phyloP scores from a whole-genome alignment of 2,797 vertebrate species.

The Zalophus californianus region DNA sequence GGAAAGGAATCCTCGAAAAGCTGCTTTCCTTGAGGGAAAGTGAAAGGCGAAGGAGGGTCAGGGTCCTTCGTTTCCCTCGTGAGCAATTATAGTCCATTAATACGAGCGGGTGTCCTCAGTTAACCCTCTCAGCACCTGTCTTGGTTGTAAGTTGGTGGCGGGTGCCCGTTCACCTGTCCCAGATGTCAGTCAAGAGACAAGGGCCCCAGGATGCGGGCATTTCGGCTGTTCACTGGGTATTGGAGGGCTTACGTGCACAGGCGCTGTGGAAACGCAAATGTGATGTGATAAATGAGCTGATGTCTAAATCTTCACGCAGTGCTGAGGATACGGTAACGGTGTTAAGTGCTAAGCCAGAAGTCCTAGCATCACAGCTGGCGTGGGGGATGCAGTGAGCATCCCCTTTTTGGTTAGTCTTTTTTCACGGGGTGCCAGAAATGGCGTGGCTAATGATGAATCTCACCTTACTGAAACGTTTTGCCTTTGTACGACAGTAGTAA shows the following conservation, averaged over 20 bases:
- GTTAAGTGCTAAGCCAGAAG: neutral
- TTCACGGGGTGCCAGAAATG: neutral
- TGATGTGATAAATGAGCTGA: neutral
- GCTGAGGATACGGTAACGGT: neutral
- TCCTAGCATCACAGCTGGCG: neutral
- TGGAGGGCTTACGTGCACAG: neutral
- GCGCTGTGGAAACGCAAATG: neutral
- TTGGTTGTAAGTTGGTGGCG: neutral
- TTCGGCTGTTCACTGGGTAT: neutral
- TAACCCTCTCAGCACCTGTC: neutral
- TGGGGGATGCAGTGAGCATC: neutral
- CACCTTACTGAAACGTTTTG: neutral
- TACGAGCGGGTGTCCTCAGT: too few species aligned
- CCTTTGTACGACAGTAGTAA: rapidly evolving
- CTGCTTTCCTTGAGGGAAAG: too few species aligned
- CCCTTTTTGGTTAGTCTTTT: neutral
- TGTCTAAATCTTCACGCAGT: neutral
- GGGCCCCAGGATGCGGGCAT: rapidly evolving
- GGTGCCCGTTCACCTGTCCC: neutral
- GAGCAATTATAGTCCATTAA: too few species aligned
- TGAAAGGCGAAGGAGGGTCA: too few species aligned
- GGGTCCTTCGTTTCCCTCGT: too few species aligned
- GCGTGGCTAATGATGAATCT: neutral
- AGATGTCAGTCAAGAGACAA: neutral
- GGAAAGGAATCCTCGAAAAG: neutral